Evolutionary conservation across 2,113 vertebrate genomes (phyloP).

Genomic region (Arenaria interpres): DNA sequence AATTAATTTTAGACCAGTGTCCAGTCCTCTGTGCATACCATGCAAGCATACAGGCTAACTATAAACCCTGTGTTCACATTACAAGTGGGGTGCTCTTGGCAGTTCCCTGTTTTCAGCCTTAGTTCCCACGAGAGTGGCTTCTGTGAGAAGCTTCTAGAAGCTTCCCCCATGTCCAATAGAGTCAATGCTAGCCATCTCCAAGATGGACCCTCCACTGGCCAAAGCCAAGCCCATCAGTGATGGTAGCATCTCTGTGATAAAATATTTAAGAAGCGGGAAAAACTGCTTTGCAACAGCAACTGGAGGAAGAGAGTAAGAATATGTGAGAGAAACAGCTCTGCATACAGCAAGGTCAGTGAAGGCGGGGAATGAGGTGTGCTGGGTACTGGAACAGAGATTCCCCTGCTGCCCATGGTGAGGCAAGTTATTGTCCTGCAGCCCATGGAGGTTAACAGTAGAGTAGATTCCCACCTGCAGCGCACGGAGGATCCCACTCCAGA

Average conservation of each 20-base stretch:
- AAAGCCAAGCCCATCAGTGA: background rate
- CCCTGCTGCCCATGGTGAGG: fast-evolving
- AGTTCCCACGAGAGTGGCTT: background rate
- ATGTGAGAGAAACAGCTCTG: background rate
- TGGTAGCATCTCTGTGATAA: background rate
- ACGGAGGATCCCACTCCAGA: fast-evolving
- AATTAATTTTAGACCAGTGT: background rate
- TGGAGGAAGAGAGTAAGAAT: background rate
- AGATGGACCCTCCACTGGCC: fast-evolving
- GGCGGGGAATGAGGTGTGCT: background rate
- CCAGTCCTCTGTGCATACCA: background rate
- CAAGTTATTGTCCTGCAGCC: background rate
- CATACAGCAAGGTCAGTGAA: background rate
- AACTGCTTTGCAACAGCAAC: background rate
- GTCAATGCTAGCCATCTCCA: background rate
- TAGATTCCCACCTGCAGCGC: background rate
- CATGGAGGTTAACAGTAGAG: too few relatives aligned
- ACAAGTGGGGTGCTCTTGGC: background rate
- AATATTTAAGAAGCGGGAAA: background rate
- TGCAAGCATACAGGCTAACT: background rate
- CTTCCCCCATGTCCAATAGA: fast-evolving
- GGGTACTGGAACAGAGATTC: background rate
- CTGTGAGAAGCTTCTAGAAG: background rate
- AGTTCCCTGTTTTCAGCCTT: background rate
- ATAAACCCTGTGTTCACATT: background rate